phyloP scores from a whole-genome alignment of 2,888 invertebrate genomes.

The Leptinotarsa rubiginosa region DNA sequence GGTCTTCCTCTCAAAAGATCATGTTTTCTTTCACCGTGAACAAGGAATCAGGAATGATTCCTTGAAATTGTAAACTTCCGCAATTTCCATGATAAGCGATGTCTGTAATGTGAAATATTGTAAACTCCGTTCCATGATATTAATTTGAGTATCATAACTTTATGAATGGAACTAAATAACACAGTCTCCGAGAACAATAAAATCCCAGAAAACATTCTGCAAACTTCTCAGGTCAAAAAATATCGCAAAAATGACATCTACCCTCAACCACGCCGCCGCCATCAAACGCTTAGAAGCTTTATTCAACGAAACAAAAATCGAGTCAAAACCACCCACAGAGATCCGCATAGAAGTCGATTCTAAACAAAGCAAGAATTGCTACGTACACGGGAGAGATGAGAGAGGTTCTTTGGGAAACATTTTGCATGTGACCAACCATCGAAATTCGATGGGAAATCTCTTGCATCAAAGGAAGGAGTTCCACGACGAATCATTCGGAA shows the following conservation, averaged over 20 bases:
- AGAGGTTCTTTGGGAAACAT: constrained; percentile 73
- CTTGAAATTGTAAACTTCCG: no score
- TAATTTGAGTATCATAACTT: no score
- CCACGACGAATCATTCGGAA: constrained; percentile 55
- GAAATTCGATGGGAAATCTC: constrained; percentile 70
- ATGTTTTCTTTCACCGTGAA: no score
- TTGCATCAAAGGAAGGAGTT: constrained; percentile 57
- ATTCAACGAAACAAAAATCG: constrained; percentile 69
- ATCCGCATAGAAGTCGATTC: constrained; percentile 67
- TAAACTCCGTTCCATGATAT: no score
- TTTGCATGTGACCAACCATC: constrained; percentile 66
- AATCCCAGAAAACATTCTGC: background rate
- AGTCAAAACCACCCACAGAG: constrained; percentile 48
- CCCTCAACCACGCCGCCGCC: constrained; percentile 74
- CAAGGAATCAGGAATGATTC: no score
- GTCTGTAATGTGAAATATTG: no score
- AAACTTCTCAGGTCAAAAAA: background rate
- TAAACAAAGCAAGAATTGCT: constrained; percentile 75
- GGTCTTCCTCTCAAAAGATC: no score
- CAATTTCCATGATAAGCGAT: no score
- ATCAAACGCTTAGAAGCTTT: constrained; percentile 80
- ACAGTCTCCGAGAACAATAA: background rate
- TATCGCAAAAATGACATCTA: constrained; percentile 58
- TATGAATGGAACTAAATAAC: background rate
- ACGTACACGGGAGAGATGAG: constrained; percentile 74